These are phyloP conservation scores for Microcebus griseorufus DNA, from an alignment of 2,113 vertebrate genomes.

Conservation along the genomic window DNA sequence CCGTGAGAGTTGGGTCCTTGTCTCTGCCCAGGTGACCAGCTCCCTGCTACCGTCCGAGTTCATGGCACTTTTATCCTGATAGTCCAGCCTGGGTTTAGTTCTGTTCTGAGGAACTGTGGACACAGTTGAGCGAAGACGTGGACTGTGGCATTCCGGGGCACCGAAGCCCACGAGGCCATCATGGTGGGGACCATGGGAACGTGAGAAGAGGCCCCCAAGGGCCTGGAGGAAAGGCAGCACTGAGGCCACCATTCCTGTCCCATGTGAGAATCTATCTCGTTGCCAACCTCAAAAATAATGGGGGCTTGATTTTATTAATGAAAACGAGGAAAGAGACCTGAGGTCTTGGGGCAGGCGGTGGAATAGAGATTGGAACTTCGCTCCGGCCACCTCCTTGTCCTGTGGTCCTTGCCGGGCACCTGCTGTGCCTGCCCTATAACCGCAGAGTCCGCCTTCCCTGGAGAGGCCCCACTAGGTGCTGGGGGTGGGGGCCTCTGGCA, in stretches of 20 bases:
- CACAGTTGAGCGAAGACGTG: not conserved
- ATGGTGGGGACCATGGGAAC: rapidly evolving
- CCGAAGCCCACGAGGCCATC: not conserved
- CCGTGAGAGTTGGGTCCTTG: rapidly evolving
- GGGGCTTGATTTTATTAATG: not conserved
- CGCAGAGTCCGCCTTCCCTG: not conserved
- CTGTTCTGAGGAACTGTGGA: not conserved
- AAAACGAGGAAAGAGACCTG: not conserved
- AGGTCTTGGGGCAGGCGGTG: not conserved
- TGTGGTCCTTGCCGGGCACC: not conserved
- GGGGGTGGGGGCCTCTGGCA: not conserved
- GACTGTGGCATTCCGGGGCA: not conserved
- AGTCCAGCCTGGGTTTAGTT: not conserved
- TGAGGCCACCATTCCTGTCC: not conserved
- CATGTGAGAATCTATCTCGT: not conserved
- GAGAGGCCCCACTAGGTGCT: not conserved
- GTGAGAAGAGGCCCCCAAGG: rapidly evolving
- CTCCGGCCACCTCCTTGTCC: not conserved
- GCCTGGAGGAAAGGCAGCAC: no score
- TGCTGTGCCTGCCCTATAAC: not conserved
- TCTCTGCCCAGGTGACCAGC: not conserved
- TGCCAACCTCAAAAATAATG: not conserved
- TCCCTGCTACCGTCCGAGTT: not conserved
- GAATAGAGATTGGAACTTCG: no score
- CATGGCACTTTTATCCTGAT: not conserved